phyloP scores from a whole-genome alignment of 2,888 invertebrate species.

The Geotrupes spiniger region DNA sequence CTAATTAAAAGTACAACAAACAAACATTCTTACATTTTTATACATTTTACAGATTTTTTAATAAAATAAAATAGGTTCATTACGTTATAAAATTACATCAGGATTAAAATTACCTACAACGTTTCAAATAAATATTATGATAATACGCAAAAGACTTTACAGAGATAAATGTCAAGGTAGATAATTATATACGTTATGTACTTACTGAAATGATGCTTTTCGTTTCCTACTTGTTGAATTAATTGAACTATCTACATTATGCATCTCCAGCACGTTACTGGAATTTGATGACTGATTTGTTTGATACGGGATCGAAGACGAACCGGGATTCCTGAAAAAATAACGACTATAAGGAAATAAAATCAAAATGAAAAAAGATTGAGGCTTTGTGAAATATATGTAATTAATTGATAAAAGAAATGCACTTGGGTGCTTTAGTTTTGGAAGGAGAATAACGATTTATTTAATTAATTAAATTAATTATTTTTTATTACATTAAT shows the following conservation, averaged over 20 bases:
- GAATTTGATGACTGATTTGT: slow-evolving; percentile 34
- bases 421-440: too few relatives aligned
- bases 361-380: slow-evolving; percentile 3
- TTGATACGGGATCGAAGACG: slow-evolving; percentile 37
- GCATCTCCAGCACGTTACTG: slow-evolving; percentile 38
- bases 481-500: not conserved
- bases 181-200: slow-evolving; percentile 30
- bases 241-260: slow-evolving; percentile 40
- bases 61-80: too few relatives aligned
- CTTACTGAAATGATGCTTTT: slow-evolving; percentile 55
- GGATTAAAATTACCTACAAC: too few relatives aligned
- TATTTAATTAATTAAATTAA: slow-evolving; percentile 7
- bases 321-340: slow-evolving; percentile 42
- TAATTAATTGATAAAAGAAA: too few relatives aligned
- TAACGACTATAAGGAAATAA: slow-evolving; percentile 1
- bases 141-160: not conserved
- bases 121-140: too few relatives aligned
- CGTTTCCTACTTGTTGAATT: slow-evolving; percentile 48
- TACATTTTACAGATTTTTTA: too few relatives aligned
- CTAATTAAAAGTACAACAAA: too few relatives aligned
- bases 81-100: too few relatives aligned
- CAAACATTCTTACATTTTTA: too few relatives aligned
- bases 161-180: slow-evolving; percentile 3
- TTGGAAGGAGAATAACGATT: not conserved
- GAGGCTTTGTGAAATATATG: too few relatives aligned